phyloP scores from a whole-genome alignment of 2,888 invertebrate species.

The Andricus quercusramuli region DNA sequence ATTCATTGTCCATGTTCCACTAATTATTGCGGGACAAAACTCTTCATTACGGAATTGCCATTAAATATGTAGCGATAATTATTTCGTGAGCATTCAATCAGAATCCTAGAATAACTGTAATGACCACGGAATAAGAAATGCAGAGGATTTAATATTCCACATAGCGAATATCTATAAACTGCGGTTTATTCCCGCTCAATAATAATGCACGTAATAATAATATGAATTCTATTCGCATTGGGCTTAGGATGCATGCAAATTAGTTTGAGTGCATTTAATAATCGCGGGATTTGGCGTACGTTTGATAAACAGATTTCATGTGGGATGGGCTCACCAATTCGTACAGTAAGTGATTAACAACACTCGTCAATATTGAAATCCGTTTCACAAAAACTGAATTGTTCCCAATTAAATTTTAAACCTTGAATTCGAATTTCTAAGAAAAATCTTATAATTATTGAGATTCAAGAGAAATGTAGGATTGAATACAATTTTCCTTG shows the following conservation, averaged over 20 bases:
- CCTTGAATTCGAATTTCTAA: too few relatives aligned
- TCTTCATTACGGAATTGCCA: neutral
- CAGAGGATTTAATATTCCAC: slow-evolving; percentile 4
- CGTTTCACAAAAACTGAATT: neutral
- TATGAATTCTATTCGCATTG: slow-evolving; percentile 18
- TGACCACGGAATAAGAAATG: neutral
- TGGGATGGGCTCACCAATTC: neutral
- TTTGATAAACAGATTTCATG: neutral
- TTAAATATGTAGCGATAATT: slow-evolving; percentile 1
- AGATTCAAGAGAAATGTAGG: too few relatives aligned
- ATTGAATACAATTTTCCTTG: too few relatives aligned
- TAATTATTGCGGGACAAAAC: neutral
- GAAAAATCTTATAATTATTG: too few relatives aligned
- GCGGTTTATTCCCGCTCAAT: neutral
- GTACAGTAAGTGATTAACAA: neutral
- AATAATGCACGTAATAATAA: slow-evolving; percentile 3
- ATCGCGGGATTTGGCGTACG: neutral
- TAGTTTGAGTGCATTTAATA: slow-evolving; percentile 24
- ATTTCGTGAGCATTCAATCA: neutral
- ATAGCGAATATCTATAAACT: slow-evolving; percentile 10
- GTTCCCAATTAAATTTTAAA: neutral
- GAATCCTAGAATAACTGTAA: slow-evolving; percentile 19
- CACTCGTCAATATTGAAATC: neutral
- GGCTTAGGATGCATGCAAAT: slow-evolving; percentile 26
- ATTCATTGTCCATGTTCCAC: neutral